A percentile compares a stretch with the other conserved stretches of the same genome.
Evolutionary conservation across 2,113 vertebrate species (phyloP).

Genomic region (Phoenicopterus ruber): DNA sequence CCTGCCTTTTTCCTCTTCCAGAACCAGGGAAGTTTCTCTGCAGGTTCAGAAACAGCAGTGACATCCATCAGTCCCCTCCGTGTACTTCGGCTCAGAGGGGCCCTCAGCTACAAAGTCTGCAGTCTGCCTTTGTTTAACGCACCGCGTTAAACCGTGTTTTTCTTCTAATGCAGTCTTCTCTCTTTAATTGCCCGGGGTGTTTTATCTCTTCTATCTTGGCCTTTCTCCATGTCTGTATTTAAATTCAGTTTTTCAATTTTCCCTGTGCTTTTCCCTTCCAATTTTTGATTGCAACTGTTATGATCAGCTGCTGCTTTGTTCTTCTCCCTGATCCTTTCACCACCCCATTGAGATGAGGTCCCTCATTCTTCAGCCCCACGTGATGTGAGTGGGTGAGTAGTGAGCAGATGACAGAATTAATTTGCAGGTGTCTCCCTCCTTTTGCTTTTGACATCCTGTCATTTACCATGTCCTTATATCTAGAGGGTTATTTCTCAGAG

Average conservation of each 20-base stretch:
- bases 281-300: not conserved
- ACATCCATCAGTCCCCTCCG: not conserved
- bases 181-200: not conserved
- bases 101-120: not conserved
- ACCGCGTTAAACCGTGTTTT: not conserved
- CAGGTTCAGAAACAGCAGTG: not conserved
- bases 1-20: conserved; percentile 19
- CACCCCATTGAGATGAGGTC: not conserved
- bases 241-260: conserved; percentile 26
- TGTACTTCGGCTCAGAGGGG: not conserved
- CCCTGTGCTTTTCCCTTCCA: not conserved
- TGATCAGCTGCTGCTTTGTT: conserved; percentile 32
- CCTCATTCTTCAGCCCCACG: not conserved
- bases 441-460: conserved; percentile 42
- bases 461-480: conserved; percentile 29
- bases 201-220: conserved; percentile 22
- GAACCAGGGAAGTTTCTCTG: not conserved
- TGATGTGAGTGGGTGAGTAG: conserved; percentile 23
- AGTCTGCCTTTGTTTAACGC: not conserved
- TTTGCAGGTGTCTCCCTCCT: conserved; percentile 53
- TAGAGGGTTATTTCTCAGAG: not conserved
- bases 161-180: not conserved
- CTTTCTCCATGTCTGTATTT: conserved; percentile 14
- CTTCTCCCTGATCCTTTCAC: conserved; percentile 10
- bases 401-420: conserved; percentile 32